A percentile compares a stretch with the other conserved stretches of the same genome.
phyloP scores from a whole-genome alignment of 2,797 vertebrate species.

The Smutsia gigantea region DNA sequence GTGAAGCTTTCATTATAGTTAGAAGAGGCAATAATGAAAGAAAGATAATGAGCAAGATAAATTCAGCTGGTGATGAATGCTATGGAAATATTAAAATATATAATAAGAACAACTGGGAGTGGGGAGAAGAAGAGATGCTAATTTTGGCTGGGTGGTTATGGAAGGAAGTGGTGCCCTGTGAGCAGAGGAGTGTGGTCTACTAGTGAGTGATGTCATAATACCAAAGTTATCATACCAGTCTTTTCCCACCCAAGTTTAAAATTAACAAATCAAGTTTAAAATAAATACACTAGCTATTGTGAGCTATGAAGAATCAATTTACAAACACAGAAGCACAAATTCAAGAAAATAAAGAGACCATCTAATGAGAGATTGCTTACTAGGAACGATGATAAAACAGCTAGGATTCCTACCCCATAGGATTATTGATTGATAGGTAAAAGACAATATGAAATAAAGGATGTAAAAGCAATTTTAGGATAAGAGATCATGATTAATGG shows the following conservation, averaged over 20 bases:
- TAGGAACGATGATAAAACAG: background rate
- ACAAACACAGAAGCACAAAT: background rate
- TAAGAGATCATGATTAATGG: background rate
- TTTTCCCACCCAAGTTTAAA: background rate
- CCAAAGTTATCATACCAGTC: background rate
- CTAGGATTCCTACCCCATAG: background rate
- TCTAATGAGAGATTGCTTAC: background rate
- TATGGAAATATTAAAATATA: background rate
- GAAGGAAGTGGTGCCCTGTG: background rate
- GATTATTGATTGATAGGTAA: background rate
- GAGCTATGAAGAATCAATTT: background rate
- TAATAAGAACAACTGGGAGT: background rate
- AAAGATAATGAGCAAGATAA: constrained; percentile 30
- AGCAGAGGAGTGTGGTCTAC: background rate
- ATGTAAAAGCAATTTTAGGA: background rate
- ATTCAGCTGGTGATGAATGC: background rate
- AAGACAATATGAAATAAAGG: background rate
- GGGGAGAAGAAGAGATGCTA: background rate
- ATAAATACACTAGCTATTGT: background rate
- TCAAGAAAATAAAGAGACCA: background rate
- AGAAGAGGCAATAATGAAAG: background rate
- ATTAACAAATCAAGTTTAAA: constrained; percentile 24
- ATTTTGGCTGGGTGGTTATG: background rate
- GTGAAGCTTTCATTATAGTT: background rate
- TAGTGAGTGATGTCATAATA: background rate